Percentiles rank a stretch among this genome's conserved stretches.
These are phyloP conservation scores for Luperina testacea DNA, from an alignment of 2,888 invertebrate genomes.

Conservation along the genomic window DNA sequence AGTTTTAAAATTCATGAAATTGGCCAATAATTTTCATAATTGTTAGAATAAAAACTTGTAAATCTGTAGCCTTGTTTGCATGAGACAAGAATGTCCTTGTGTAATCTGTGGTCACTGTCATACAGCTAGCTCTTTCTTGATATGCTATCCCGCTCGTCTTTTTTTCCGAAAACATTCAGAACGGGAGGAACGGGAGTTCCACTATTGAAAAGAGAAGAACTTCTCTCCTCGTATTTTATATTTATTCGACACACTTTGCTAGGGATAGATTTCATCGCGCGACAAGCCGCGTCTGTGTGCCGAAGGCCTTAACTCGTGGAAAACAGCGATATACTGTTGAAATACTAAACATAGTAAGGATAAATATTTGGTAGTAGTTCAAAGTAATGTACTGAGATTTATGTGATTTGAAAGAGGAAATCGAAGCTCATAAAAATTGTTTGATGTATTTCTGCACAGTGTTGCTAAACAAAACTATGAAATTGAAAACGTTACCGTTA, in stretches of 20 bases:
- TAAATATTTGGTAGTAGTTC: slow-evolving; percentile 44
- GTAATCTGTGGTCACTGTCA: neutral
- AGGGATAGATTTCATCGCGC: neutral
- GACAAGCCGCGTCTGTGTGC: neutral
- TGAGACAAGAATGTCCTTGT: neutral
- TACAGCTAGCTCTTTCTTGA: neutral
- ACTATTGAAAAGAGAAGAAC: neutral
- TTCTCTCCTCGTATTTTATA: neutral
- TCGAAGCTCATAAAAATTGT: slow-evolving; percentile 8
- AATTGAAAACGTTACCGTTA: neutral
- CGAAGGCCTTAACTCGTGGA: neutral
- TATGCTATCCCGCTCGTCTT: neutral
- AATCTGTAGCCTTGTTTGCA: too few species aligned
- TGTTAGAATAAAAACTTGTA: too few species aligned
- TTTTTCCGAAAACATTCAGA: neutral
- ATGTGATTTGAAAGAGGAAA: slow-evolving; percentile 16
- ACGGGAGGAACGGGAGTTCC: neutral
- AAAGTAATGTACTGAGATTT: slow-evolving; percentile 11
- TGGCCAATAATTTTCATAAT: neutral
- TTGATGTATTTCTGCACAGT: neutral
- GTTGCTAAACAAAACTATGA: neutral
- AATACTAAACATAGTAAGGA: slow-evolving; percentile 21
- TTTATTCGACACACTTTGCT: neutral
- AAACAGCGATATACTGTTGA: neutral
- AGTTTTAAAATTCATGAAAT: neutral